phyloP scores from a whole-genome alignment of 2,888 invertebrate species.

The Amblyteles armatorius region DNA sequence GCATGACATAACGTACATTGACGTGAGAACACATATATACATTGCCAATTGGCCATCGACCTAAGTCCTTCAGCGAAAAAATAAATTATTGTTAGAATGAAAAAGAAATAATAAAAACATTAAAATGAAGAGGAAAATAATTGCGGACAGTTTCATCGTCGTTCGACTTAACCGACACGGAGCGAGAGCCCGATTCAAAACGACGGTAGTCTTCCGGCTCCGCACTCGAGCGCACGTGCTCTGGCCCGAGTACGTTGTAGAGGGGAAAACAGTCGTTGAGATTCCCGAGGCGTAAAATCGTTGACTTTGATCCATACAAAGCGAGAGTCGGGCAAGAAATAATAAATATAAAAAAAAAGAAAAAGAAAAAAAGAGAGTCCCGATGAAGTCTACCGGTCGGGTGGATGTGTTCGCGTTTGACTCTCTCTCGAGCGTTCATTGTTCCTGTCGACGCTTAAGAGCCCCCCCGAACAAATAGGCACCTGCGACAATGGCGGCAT shows the following conservation, averaged over 20 bases:
- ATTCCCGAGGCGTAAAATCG: conserved; percentile 77
- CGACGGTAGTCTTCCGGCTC: background rate
- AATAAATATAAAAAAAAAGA: conserved; percentile 41
- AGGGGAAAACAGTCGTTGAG: conserved; percentile 82
- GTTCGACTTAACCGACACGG: background rate
- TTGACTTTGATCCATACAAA: conserved; percentile 70
- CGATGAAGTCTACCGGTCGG: conserved; percentile 26
- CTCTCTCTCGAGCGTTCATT: conserved; percentile 60
- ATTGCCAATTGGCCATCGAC: too few species aligned
- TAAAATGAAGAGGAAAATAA: background rate
- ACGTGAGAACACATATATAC: too few species aligned
- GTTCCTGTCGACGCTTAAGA: conserved; percentile 69
- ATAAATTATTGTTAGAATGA: too few species aligned
- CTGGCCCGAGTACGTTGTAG: conserved; percentile 76
- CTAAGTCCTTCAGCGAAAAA: too few species aligned
- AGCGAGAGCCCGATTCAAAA: background rate
- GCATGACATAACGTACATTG: too few species aligned
- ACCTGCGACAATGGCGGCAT: conserved; percentile 80
- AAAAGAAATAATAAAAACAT: background rate
- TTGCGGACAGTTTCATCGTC: background rate
- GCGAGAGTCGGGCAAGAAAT: conserved; percentile 60
- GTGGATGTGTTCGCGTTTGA: conserved; percentile 55
- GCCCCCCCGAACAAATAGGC: conserved; percentile 77
- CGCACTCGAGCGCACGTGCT: conserved; percentile 77
- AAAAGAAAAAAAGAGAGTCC: conserved; percentile 32